Base-by-base conservation (phyloP, 35 echinoderm and acorn worm species). In the Strongylocentrotus purpuratus region DNA sequence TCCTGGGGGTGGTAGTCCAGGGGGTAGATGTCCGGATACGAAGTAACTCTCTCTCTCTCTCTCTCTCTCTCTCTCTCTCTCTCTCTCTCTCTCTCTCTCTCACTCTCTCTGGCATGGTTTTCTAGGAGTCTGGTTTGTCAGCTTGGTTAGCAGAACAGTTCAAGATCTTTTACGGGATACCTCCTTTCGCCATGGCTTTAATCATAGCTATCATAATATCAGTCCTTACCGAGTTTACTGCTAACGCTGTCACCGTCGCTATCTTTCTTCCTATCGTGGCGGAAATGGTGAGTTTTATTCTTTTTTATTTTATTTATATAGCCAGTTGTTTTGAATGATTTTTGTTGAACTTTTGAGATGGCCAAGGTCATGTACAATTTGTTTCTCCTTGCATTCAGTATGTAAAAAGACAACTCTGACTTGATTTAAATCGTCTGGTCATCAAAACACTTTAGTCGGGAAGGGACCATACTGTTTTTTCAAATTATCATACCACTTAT, bases 241-340 rank as follows among this genome's bases (percentile, higher is more conserved):
- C 33, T 7, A 94, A 94, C 28, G 1, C 46, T 1, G 92, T 47
- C 13, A 94, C 92, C 31, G 10, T 47, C 4, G 33, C 92, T 28
- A 94, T 94, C 15, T 94, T 94, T 47, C 10, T 94, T 20, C 92
- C 92, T 47, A 94, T 94, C 12, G 32, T 94, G 20, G 65, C 65
- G n/a, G 65, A 78, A 3, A 78, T 78, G 65, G 65, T n/a, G 8
- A 78, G 65, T 78, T 78, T n/a, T 70, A n/a, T 78, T 78, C 65
- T 28, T 78, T 47, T 31, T 46, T 89, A 41, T 89, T 89, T 33
- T 89, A n/a, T 41, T 33, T 89, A 31, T 41, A 41, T 0, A 41
- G 35, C 35, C 35, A 41, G 15, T 13, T 9, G 1, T 15, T 55
- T 6, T 14, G 11, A 55, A 55, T 11, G 50, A 55, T 55, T 55